phyloP scores from a whole-genome alignment of 2,113 vertebrate genomes.

The Paralichthys olivaceus region DNA sequence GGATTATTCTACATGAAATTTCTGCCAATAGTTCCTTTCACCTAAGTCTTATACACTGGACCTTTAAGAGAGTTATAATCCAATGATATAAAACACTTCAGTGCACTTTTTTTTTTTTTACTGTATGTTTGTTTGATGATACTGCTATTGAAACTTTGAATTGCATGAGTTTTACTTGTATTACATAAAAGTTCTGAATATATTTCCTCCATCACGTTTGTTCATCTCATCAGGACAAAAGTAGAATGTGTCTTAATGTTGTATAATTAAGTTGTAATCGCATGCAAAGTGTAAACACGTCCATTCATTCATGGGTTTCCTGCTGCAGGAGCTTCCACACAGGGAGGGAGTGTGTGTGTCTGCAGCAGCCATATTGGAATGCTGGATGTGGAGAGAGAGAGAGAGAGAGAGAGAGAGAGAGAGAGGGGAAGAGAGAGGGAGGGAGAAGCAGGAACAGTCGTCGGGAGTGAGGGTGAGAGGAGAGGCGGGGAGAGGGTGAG shows the following conservation, averaged over 20 bases:
- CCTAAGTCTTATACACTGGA: no score
- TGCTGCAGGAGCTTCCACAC: slow-evolving; percentile 7
- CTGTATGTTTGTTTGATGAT: no score
- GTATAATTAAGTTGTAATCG: background rate
- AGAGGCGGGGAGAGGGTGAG: slow-evolving; percentile 22
- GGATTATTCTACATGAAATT: no score
- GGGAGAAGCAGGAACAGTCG: slow-evolving; percentile 71
- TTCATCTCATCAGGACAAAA: background rate
- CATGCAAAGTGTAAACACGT: slow-evolving; percentile 20
- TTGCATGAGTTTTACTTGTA: no score
- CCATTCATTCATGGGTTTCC: slow-evolving; percentile 50
- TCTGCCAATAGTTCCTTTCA: no score
- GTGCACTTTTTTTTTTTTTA: no score
- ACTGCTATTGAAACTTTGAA: no score
- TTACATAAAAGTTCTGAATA: no score
- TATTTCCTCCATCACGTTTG: no score
- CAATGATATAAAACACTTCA: background rate
- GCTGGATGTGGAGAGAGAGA: slow-evolving; percentile 70
- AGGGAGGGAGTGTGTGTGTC: background rate
- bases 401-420: no score
- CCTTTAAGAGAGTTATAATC: no score
- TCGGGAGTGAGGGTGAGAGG: slow-evolving; percentile 33
- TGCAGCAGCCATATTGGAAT: slow-evolving; percentile 79
- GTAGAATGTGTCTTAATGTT: background rate
- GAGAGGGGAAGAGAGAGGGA: no score